A percentile compares a stretch with the other conserved stretches of the same genome.
Conservation (phyloP, 2,888 invertebrate genomes). For the Apodemia mormo region DNA sequence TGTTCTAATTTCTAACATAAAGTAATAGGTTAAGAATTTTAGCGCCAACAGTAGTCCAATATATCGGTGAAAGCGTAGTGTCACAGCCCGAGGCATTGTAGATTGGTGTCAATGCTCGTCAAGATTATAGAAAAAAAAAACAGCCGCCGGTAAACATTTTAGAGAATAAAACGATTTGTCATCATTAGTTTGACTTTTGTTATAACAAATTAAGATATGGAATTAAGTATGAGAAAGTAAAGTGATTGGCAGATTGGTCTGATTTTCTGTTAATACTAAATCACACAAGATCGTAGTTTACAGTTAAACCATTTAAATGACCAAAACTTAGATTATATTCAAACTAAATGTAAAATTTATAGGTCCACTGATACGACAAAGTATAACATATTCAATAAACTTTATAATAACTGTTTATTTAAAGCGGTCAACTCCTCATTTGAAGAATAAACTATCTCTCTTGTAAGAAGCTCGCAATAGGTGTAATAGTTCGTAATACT, state of each 20-base stretch:
- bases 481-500: no score
- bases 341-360: constrained; percentile 4
- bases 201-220: constrained; percentile 18
- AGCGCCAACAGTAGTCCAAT: constrained; percentile 59
- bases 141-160: constrained; percentile 6
- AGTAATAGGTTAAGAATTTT: constrained; percentile 63
- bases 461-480: no score
- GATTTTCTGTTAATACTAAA: constrained; percentile 1
- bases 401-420: no score
- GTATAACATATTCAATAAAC: background rate
- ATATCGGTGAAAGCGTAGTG: constrained; percentile 61
- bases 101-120: constrained; percentile 54
- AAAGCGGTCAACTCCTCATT: no score
- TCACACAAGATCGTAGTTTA: background rate
- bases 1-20: constrained; percentile 3
- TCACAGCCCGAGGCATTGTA: constrained; percentile 52
- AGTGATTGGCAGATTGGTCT: constrained; percentile 6
- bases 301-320: background rate
- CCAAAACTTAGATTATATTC: background rate
- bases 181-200: constrained; percentile 28
- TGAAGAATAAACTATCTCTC: no score
- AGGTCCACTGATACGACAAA: background rate
- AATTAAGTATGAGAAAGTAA: constrained; percentile 8
- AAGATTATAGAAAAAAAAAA: constrained; percentile 39
- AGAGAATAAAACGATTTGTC: constrained; percentile 28